Conservation (phyloP, 2,888 invertebrate genomes). For the Trisateles emortualis region DNA sequence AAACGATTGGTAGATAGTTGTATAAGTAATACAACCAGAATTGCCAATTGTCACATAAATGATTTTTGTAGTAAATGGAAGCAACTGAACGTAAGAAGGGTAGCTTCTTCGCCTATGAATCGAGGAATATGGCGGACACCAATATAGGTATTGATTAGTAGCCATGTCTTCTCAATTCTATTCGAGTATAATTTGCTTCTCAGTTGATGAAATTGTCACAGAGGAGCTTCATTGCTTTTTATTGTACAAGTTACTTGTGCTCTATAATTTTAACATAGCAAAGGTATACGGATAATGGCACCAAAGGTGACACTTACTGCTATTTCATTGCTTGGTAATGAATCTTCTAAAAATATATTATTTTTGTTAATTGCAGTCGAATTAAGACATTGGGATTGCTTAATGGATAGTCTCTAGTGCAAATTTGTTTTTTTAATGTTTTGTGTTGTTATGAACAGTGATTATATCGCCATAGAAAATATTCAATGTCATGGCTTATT, state of each 20-base stretch:
- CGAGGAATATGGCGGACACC: constrained; percentile 23
- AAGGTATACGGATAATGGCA: constrained; percentile 79
- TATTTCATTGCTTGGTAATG: constrained; percentile 62
- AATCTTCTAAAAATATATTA: constrained; percentile 41
- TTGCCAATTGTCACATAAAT: constrained; percentile 33
- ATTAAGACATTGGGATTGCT: constrained; percentile 56
- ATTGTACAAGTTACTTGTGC: constrained; percentile 64
- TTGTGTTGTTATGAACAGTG: constrained; percentile 60
- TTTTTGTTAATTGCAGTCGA: constrained; percentile 53
- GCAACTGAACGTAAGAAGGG: constrained; percentile 58
- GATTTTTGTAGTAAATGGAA: constrained; percentile 49
- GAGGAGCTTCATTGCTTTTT: constrained; percentile 58
- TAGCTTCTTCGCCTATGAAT: constrained; percentile 58
- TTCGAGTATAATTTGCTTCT: constrained; percentile 42
- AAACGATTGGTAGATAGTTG: constrained; percentile 34
- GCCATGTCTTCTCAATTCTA: constrained; percentile 18
- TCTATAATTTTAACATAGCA: constrained; percentile 74
- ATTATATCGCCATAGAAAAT: constrained; percentile 55
- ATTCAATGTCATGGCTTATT: constrained; percentile 74
- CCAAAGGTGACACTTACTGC: constrained; percentile 74
- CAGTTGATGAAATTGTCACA: constrained; percentile 46
- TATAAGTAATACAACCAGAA: constrained; percentile 36
- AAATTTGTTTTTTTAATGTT: constrained; percentile 63
- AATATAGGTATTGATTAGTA: constrained; percentile 22
- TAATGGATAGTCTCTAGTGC: constrained; percentile 55